Evolutionary conservation across 2,113 vertebrate genomes (phyloP).

Genomic region (Plotosus lineatus): DNA sequence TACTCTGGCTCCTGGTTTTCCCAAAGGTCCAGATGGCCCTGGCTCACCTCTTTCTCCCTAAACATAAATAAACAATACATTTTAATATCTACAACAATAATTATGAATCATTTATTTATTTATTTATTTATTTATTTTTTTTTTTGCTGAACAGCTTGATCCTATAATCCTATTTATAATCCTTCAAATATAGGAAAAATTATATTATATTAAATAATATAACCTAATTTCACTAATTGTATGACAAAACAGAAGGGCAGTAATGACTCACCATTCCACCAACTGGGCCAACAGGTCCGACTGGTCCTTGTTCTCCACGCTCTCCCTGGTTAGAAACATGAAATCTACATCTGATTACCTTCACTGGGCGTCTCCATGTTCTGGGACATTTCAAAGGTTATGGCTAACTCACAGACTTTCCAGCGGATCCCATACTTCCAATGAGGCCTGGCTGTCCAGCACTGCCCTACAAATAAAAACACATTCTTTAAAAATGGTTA

Average conservation of each 20-base stretch:
- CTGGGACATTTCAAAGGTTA: neutral
- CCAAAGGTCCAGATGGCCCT: conserved; percentile 82
- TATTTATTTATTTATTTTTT: too few species aligned
- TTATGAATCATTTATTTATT: too few species aligned
- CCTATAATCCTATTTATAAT: too few species aligned
- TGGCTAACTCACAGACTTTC: conserved; percentile 81
- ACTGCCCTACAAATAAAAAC: conserved; percentile 74
- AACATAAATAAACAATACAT: conserved; percentile 31
- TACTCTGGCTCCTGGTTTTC: conserved; percentile 86
- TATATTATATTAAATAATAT: neutral
- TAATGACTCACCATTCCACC: conserved; percentile 82
- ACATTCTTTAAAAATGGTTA: neutral
- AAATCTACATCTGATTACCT: conserved; percentile 12
- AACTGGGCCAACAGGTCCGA: conserved; percentile 82
- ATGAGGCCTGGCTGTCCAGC: conserved; percentile 78
- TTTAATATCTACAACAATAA: too few species aligned
- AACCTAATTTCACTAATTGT: neutral
- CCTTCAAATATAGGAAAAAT: neutral
- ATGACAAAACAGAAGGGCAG: neutral
- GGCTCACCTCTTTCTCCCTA: conserved; percentile 84
- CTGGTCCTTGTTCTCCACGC: conserved; percentile 84
- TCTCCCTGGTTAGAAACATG: conserved; percentile 77
- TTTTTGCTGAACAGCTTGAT: too few species aligned
- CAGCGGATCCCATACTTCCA: conserved; percentile 87
- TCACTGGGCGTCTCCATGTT: neutral